Evolutionary conservation across 1,140 invertebrate genomes (phyloP), one percentile per base, ranked within the genome.

Genomic region (Drosophila biarmipes): DNA sequence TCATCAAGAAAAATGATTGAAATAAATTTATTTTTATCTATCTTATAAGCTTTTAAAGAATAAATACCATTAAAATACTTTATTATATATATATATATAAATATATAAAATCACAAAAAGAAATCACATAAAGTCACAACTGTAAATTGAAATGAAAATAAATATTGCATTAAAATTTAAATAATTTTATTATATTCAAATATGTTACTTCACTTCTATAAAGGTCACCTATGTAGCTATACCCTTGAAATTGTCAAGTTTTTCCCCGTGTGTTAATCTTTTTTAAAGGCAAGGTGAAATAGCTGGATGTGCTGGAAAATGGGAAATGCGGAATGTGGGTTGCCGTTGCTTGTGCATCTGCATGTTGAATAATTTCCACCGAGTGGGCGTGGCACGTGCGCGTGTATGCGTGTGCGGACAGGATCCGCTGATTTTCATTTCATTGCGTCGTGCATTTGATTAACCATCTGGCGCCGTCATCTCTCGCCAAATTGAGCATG

Each of bases 381-480:
- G 52, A 21, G 35, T 37, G 48, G 43, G 49, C 49, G 68, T 72
- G 58, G 31, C 56, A 2, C 15, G 1, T 37, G 11, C 2, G 15
- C 4, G 2, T 38, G 17, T 24, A 7, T 29, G 5, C 21, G 27
- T 24, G 35, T 37, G 37, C 12, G 49, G 17, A 12, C 29, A 53
- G 48, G 48, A 68, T 48, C 43, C 68, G 74, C 59, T 82, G 81
- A 86, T 87, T 87, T 78, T 75, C 58, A 81, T 86, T 86, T 67
- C 73, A 82, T 75, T 82, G 82, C 82, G 66, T 75, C 54, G 76
- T 62, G 54, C 78, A 87, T 87, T 86, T 86, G 82, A 86, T 86
- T 87, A 78, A 87, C 78, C 82, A 57, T 82, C 84, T 89, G 74
- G 71, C 58, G 71, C 59, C 68, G 48, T 56, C 73, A 69, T 52